phyloP scores from a whole-genome alignment of 2,113 vertebrate genomes.

The Felis chaus region DNA sequence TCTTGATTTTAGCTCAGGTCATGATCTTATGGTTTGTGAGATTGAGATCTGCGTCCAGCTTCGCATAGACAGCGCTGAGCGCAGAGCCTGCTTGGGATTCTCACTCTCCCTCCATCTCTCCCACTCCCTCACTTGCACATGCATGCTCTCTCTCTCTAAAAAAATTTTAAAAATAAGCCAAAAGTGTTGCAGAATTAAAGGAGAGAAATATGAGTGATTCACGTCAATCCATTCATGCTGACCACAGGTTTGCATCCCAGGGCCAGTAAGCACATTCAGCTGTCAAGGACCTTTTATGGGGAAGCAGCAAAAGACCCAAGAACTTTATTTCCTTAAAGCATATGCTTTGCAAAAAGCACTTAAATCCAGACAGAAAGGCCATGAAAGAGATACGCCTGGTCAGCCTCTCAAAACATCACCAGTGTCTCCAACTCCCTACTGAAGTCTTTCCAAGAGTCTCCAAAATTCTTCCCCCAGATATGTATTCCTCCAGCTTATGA shows the following conservation, averaged over 20 bases:
- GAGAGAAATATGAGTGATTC: background rate
- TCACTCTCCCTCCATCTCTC: too few relatives aligned
- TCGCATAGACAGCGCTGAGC: too few relatives aligned
- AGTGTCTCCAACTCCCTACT: background rate
- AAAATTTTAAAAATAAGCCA: background rate
- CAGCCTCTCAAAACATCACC: background rate
- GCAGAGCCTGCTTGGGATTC: too few relatives aligned
- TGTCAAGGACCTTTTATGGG: background rate
- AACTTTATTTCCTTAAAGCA: background rate
- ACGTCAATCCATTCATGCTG: rapidly evolving
- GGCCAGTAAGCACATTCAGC: background rate
- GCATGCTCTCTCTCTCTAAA: too few relatives aligned
- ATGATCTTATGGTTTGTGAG: too few relatives aligned
- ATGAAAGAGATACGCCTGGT: background rate
- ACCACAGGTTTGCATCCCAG: background rate
- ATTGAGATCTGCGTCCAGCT: too few relatives aligned
- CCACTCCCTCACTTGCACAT: too few relatives aligned
- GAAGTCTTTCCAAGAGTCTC: background rate
- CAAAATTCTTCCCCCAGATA: background rate
- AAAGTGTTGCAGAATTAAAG: background rate
- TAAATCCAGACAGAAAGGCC: background rate
- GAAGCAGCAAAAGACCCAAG: background rate
- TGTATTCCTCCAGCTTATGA: background rate
- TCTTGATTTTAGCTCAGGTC: too few relatives aligned
- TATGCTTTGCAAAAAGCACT: background rate